These are phyloP conservation scores for Prochilodus magdalenae DNA, from an alignment of 2,113 vertebrate genomes.

Conservation along the genomic window DNA sequence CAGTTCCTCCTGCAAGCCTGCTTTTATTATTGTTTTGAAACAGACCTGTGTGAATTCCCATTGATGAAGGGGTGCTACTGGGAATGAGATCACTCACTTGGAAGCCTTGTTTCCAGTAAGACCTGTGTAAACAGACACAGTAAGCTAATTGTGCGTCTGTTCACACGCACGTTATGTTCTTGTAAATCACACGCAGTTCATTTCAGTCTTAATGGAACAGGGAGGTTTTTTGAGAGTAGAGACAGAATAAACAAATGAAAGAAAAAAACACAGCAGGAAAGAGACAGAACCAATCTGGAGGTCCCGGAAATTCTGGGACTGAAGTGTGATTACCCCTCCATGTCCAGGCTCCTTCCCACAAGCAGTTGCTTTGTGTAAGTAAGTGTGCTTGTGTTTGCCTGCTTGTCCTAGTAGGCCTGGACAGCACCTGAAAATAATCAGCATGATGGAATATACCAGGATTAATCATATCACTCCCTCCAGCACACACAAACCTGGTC, in stretches of 20 bases:
- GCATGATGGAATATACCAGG: too few species aligned
- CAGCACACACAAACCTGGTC: too few species aligned
- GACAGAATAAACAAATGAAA: not conserved
- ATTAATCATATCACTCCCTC: too few species aligned
- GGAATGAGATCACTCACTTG: slow-evolving; percentile 1
- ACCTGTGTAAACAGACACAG: slow-evolving; percentile 25
- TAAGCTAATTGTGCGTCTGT: not conserved
- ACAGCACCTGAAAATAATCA: too few species aligned
- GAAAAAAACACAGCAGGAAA: not conserved
- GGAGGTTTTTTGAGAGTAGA: not conserved
- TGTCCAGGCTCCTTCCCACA: not conserved
- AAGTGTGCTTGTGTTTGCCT: slow-evolving; percentile 13
- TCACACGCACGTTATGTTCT: slow-evolving; percentile 18
- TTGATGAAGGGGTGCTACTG: not conserved
- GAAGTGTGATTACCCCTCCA: slow-evolving; percentile 5
- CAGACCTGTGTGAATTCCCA: not conserved
- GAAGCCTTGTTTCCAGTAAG: slow-evolving; percentile 29
- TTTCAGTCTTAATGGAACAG: not conserved
- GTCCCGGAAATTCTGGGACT: slow-evolving; percentile 7
- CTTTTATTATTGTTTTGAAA: slow-evolving; percentile 11
- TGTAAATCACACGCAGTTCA: not conserved
- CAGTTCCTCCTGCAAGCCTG: not conserved
- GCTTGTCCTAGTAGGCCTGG: too few species aligned
- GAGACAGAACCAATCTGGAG: slow-evolving; percentile 1
- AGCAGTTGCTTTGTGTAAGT: slow-evolving; percentile 14